Base-by-base conservation (phyloP, 1,140 invertebrate species). In the Papilio polytes region DNA sequence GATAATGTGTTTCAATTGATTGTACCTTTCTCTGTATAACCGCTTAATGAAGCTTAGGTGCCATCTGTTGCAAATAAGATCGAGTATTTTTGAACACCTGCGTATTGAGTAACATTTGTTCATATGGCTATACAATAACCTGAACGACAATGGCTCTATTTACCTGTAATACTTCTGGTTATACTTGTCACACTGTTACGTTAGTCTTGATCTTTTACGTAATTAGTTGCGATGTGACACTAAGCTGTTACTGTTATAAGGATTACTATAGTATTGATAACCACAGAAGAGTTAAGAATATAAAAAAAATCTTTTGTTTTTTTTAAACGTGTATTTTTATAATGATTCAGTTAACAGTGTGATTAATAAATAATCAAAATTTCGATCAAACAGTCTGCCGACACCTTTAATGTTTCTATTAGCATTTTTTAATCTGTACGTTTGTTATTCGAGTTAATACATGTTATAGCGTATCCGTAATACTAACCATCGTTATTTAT, bases 1-100 rank as follows among this genome's bases (percentile, higher is more conserved):
- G 73, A 20, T 74, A 74, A 74, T 74, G n/a, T 22, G 73, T 80
- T 79, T 78, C 78, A 51, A 80, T 80, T 82, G 31, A 74, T 73
- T 44, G 36, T 81, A 80, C 78, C 84, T 85, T 84, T 86, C 83
- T 86, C 83, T 66, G 9, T 77, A 56, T 74, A 82, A 86, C 85
- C 82, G 81, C 83, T 83, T 80, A 81, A 81, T 82, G 82, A 86
- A 78, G 80, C 82, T 84, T 80, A 46, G 74, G 81, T 81, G 72
- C 78, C 82, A 85, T 85, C 83, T 78, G 77, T 85, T 82, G 81
- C 74, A 86, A 86, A 86, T 77, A 66, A 72, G 83, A 83, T 74
- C 85, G 56, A 81, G 81, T 74, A 84, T 82, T 80, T 81, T 66
- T 74, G 51, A 80, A 73, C 80, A 82, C 83, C 80, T 80, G 78